phyloP scores from a whole-genome alignment of 1,140 invertebrate genomes.

The Leucophenga varia region DNA sequence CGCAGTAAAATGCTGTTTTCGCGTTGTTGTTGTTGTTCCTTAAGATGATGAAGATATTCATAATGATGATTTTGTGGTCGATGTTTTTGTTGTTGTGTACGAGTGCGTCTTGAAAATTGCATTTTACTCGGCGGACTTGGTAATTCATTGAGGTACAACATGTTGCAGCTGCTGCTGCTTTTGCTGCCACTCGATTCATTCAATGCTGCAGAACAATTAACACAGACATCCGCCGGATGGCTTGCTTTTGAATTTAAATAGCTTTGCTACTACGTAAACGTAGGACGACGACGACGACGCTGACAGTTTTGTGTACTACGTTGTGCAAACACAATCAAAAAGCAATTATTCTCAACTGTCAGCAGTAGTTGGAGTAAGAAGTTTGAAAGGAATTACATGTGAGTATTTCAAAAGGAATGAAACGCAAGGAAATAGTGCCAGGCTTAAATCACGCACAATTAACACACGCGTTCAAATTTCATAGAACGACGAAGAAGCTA shows the following conservation, averaged over 20 bases:
- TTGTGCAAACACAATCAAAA: conserved; percentile 54
- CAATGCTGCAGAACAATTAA: conserved; percentile 1
- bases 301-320: conserved; percentile 25
- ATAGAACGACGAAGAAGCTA: too few relatives aligned
- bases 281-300: conserved; percentile 9
- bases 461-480: conserved; percentile 22
- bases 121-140: conserved; percentile 28
- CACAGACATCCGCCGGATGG: conserved; percentile 12
- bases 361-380: conserved; percentile 8
- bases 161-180: conserved; percentile 3
- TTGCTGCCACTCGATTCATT: too few relatives aligned
- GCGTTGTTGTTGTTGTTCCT: too few relatives aligned
- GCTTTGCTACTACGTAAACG: too few relatives aligned
- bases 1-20: too few relatives aligned
- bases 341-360: conserved; percentile 40
- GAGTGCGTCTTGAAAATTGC: too few relatives aligned
- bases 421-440: too few relatives aligned
- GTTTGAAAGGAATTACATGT: too few relatives aligned
- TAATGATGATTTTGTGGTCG: too few relatives aligned
- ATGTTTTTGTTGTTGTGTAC: too few relatives aligned
- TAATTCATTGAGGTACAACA: conserved; percentile 35
- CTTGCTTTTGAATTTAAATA: not conserved
- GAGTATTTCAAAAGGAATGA: too few relatives aligned
- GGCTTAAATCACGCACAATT: conserved; percentile 52
- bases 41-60: too few relatives aligned